These are phyloP conservation scores for Peromyscus leucopus DNA, from an alignment of 2,113 vertebrate genomes.

Conservation along the genomic window DNA sequence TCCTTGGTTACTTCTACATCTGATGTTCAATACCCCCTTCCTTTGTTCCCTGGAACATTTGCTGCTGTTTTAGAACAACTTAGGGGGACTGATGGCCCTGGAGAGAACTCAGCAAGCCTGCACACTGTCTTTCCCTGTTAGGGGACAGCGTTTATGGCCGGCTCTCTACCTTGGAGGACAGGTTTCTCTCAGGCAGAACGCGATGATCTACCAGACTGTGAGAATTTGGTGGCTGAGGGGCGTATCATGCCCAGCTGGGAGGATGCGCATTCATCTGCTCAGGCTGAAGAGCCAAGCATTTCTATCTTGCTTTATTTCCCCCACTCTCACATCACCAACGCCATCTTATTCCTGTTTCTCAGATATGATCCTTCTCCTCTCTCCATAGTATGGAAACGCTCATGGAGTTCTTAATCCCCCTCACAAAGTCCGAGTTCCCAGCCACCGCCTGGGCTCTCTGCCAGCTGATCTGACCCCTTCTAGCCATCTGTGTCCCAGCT, in stretches of 20 bases:
- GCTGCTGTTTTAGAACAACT: background rate
- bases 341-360: background rate
- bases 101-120: background rate
- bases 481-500: constrained; percentile 53
- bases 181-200: background rate
- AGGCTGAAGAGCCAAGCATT: background rate
- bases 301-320: background rate
- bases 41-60: background rate
- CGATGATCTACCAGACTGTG: background rate
- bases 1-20: background rate
- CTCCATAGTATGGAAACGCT: background rate
- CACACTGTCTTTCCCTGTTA: background rate
- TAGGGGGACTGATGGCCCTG: background rate
- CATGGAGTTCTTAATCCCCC: background rate
- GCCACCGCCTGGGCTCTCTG: background rate
- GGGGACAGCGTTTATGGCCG: background rate
- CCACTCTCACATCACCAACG: accelerated
- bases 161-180: background rate
- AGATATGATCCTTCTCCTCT: background rate
- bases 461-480: background rate
- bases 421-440: background rate
- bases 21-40: background rate
- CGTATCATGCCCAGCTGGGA: background rate
- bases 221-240: background rate
- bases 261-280: background rate